Evolutionary conservation across 2,888 invertebrate species (phyloP), one percentile per base, ranked within the genome.

Genomic region (Syrphus vitripennis): DNA sequence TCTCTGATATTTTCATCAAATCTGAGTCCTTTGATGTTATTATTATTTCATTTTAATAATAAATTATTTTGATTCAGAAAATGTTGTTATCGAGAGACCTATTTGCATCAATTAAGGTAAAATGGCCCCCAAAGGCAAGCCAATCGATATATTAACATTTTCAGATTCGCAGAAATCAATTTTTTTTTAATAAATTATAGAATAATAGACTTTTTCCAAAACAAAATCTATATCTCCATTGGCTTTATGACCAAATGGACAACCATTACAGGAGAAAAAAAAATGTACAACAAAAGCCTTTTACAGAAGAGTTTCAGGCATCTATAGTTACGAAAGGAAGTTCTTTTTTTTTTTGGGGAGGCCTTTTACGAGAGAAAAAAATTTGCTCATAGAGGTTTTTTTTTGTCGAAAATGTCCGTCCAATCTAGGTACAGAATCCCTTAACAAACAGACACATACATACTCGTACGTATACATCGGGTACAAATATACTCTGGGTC

Each of bases 51-150:
- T 77, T 21, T 59, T 6, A 16, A 53, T 26, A 19, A 45, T n/a
- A 29, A 21, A 26, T 67, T 69, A 6, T 37, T 70, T 34, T 21
- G 21, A 9, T 31, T 29, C 55, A 29, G 16, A 3, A 16, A 10
- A 55, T 19, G 45, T 65, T 72, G 16, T 50, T 65, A 48, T 48
- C 63, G 5, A 21, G 69, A 63, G 63, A 31, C 31, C 74, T 75
- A 82, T 82, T 82, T 82, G 37, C 40, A 67, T 77, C 77, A 77
- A 72, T 82, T 72, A 77, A 57, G 71, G 24, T 67, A 72, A 50
- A 67, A 31, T 65, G n/a, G 19, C 71, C 55, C 24, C n/a, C n/a
- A n/a, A 57, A 14, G 59, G 65, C 40, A 50, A 50, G 59, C 65
- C 65, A 71, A 67, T 67, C 50, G 19, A 72, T 71, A 69, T 69